Evolutionary conservation across 2,797 vertebrate species (phyloP).

Genomic region (Tenualosa ilisha): DNA sequence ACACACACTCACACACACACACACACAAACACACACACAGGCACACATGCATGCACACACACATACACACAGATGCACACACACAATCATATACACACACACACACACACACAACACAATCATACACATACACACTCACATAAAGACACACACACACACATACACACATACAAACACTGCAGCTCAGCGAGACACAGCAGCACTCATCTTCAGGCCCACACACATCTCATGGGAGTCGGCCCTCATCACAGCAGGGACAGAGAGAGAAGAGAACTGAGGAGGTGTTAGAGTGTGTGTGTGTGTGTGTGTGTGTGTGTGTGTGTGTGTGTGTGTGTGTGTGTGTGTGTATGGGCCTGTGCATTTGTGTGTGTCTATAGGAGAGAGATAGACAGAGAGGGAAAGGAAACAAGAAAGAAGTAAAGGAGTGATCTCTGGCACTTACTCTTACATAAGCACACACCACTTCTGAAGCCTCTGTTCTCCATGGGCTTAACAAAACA

Average conservation of each 20-base stretch:
- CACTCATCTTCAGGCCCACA: too few relatives aligned
- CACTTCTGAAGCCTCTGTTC: not conserved
- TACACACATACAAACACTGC: not conserved
- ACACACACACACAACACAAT: constrained; percentile 2
- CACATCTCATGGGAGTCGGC: not conserved
- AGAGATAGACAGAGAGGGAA: not conserved
- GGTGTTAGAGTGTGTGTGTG: not conserved
- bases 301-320: not conserved
- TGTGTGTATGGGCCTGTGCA: not conserved
- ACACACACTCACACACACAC: constrained; percentile 19
- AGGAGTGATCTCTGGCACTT: not conserved
- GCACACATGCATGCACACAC: not conserved
- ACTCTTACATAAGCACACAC: not conserved
- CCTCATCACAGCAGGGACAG: not conserved
- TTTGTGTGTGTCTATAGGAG: not conserved
- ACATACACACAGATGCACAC: too few relatives aligned
- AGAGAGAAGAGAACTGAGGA: not conserved
- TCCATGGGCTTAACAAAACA: not conserved
- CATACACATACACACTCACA: not conserved
- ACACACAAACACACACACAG: constrained; percentile 27
- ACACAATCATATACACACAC: not conserved
- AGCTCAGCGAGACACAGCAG: not conserved
- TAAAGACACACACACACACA: constrained; percentile 9
- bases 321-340: not conserved
- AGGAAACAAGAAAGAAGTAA: not conserved